Percentiles rank a stretch among this genome's conserved stretches.
Conservation (phyloP, 2,797 vertebrate species). For the Delichon dasypus region DNA sequence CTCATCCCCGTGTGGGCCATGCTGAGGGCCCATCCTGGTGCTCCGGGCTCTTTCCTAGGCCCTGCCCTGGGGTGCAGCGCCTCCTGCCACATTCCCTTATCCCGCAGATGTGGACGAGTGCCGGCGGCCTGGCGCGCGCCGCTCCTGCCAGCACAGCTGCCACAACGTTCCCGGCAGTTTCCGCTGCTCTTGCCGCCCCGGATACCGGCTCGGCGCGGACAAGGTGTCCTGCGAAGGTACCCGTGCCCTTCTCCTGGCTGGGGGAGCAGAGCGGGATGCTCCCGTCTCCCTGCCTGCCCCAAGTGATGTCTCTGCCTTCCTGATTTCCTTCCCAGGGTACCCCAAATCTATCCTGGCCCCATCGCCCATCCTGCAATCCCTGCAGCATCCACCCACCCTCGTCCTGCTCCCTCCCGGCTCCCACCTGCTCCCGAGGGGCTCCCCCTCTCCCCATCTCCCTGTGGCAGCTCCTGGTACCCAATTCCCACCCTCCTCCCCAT, state of each 20-base stretch:
- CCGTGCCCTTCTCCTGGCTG: not conserved
- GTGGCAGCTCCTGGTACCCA: conserved; percentile 31
- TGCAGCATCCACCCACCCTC: conserved; percentile 67
- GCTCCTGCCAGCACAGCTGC: conserved; percentile 77
- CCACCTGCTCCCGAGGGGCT: conserved; percentile 49
- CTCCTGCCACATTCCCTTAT: not conserved
- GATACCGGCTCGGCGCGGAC: conserved; percentile 72
- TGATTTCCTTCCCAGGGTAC: conserved; percentile 43
- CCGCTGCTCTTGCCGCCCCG: conserved; percentile 76
- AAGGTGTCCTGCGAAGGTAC: conserved; percentile 77
- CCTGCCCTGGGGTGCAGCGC: rapidly evolving
- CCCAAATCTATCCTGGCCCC: conserved; percentile 67
- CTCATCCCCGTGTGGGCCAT: rapidly evolving
- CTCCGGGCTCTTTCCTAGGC: not conserved
- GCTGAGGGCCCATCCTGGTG: rapidly evolving
- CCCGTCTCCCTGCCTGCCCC: not conserved
- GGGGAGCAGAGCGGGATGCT: not conserved
- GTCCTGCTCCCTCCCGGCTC: conserved; percentile 64
- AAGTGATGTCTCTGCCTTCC: not conserved
- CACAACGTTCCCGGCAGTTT: conserved; percentile 79
- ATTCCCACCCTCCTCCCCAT: not conserved
- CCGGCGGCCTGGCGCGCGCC: conserved; percentile 54
- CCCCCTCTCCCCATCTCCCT: conserved; percentile 47
- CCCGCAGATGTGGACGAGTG: conserved; percentile 78
- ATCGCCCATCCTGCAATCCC: conserved; percentile 71